phyloP scores from a whole-genome alignment of 2,888 invertebrate genomes.

The Anorthoa munda region DNA sequence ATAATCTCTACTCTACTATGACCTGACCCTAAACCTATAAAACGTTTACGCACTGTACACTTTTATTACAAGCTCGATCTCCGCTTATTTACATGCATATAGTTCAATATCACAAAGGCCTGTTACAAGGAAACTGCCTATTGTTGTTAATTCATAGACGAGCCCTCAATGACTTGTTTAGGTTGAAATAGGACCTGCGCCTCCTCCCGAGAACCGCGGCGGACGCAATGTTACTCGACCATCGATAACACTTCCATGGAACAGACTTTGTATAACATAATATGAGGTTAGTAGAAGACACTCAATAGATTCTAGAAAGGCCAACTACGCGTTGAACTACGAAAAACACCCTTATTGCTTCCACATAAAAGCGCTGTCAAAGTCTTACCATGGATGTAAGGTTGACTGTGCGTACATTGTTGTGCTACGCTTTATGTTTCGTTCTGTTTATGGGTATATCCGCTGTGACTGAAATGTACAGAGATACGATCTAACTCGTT shows the following conservation, averaged over 20 bases:
- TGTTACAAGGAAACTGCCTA: constrained; percentile 86
- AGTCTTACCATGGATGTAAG: background rate
- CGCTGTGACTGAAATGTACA: constrained; percentile 21
- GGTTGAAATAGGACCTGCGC: constrained; percentile 78
- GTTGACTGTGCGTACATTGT: constrained; percentile 13
- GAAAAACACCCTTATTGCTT: constrained; percentile 4
- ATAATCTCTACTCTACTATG: background rate
- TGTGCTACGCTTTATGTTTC: constrained; percentile 1
- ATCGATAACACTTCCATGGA: constrained; percentile 50
- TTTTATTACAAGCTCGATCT: constrained; percentile 59
- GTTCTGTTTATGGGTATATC: constrained; percentile 30
- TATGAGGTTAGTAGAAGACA: constrained; percentile 58
- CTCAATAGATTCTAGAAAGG: constrained; percentile 13
- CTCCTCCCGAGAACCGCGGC: constrained; percentile 75
- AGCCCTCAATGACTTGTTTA: constrained; percentile 82
- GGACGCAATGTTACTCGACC: constrained; percentile 65
- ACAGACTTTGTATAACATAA: constrained; percentile 50
- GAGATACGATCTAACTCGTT: constrained; percentile 14
- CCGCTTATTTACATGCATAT: constrained; percentile 58
- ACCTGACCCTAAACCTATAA: constrained; percentile 3
- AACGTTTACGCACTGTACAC: constrained; percentile 44
- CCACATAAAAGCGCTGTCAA: constrained; percentile 13
- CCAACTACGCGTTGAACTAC: background rate
- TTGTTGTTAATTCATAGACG: constrained; percentile 85
- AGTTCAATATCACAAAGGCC: constrained; percentile 85